Evolutionary conservation across 1,140 invertebrate genomes (phyloP), one percentile per base, ranked within the genome.

Genomic region (Notospermus geniculatus): DNA sequence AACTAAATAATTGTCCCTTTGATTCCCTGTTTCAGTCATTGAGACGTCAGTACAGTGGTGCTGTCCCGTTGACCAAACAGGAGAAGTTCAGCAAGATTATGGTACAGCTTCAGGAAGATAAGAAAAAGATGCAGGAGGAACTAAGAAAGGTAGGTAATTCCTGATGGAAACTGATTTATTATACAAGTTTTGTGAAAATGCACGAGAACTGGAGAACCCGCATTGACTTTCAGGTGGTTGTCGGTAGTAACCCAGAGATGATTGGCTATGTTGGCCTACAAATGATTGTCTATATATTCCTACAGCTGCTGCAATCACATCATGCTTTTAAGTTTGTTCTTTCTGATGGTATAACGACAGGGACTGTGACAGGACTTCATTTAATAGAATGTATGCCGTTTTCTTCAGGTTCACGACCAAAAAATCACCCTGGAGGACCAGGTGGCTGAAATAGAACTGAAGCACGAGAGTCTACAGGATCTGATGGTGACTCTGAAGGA

Each of bases 401-500:
- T 55, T 28, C 15, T 46, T 27, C 52, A 77, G 73, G 67, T 69
- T 2, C 62, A 65, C 13, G 69, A 73, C 27, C 72, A 78, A 27
- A 65, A 69, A 11, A 64, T 67, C 15, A 66, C 73, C 19, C 70
- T 75, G 36, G 77, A 79, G 55, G 77, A 81, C 56, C 71, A 75
- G 50, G 58, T 81, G 19, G 73, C 76, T 5, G 71, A 70, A 25
- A 27, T 80, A 36, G 67, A 78, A 25, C 57, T 79, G 30, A 73
- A 80, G 54, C 71, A 77, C 46, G 60, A 65, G 22, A 66, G 73
- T 60, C 60, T 80, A 19, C 71, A 80, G 64, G 80, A 81, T 30
- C 68, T 81, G 19, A 74, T 80, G n/a, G 60, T 28, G n/a, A 79
- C 77, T 13, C 61, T 81, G 19, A 79, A 79, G 57, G 78, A 79